Percentiles rank a stretch among this genome's conserved stretches.
phyloP scores from a whole-genome alignment of 2,113 vertebrate genomes.

The Brachyistius frenatus region DNA sequence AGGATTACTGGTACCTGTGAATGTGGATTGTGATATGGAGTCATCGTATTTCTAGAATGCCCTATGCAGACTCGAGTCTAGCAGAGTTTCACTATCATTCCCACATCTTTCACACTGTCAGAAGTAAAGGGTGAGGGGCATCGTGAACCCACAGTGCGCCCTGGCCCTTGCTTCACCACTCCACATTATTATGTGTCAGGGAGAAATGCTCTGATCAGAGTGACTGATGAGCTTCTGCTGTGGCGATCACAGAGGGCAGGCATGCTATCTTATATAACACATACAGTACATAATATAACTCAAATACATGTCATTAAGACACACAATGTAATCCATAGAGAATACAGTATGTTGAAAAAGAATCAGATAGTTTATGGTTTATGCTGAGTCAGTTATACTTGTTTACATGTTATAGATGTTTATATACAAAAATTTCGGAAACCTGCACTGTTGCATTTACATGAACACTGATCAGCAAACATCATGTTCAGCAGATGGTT shows the following conservation, averaged over 20 bases:
- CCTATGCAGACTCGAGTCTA: no score
- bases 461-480: background rate
- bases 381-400: background rate
- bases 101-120: background rate
- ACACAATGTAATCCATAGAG: background rate
- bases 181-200: conserved; percentile 2
- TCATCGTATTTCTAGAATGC: no score
- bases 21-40: no score
- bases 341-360: background rate
- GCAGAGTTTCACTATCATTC: background rate
- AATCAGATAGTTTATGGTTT: background rate
- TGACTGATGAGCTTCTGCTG: conserved; percentile 34
- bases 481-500: conserved; percentile 30
- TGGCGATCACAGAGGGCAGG: background rate
- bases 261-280: conserved; percentile 2
- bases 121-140: background rate
- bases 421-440: conserved; percentile 7
- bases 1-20: no score
- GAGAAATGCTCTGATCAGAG: background rate
- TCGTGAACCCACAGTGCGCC: background rate
- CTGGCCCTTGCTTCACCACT: background rate
- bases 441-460: background rate
- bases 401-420: background rate
- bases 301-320: background rate
- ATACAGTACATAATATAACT: conserved; percentile 1